A percentile compares a stretch with the other conserved stretches of the same genome.
phyloP scores from a whole-genome alignment of 1,140 invertebrate genomes.

The Apis dorsata region DNA sequence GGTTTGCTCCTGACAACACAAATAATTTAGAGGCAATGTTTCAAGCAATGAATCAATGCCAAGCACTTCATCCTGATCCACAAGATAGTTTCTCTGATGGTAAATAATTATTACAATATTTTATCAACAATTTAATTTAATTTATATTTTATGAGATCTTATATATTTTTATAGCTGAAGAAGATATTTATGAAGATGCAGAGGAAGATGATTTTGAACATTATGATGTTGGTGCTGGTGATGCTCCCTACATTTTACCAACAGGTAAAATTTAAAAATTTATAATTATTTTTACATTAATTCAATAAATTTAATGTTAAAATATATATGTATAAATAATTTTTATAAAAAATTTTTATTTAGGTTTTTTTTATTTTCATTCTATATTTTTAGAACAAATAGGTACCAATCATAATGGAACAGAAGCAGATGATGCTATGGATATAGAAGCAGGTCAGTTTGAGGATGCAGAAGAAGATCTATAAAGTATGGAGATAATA shows the following conservation, averaged over 20 bases:
- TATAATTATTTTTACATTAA: background rate
- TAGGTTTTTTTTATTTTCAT: slow-evolving; percentile 13
- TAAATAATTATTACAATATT: slow-evolving; percentile 46
- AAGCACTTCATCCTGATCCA: slow-evolving; percentile 85
- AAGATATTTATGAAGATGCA: slow-evolving; percentile 80
- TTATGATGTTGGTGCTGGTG: slow-evolving; percentile 72
- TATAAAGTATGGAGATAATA: slow-evolving; percentile 65
- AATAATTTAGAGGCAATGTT: slow-evolving; percentile 84
- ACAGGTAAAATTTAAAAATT: slow-evolving; percentile 66
- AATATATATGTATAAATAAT: background rate
- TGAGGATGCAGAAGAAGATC: slow-evolving; percentile 81
- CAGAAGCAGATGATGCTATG: slow-evolving; percentile 77
- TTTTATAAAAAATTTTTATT: background rate
- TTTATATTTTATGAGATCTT: slow-evolving; percentile 4
- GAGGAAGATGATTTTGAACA: slow-evolving; percentile 77
- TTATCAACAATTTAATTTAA: background rate
- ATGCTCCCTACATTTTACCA: slow-evolving; percentile 73
- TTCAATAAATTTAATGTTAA: background rate
- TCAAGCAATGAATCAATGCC: slow-evolving; percentile 85
- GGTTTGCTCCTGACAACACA: slow-evolving; percentile 85
- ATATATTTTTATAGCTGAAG: slow-evolving; percentile 69
- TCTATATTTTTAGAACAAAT: slow-evolving; percentile 68
- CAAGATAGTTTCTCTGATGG: slow-evolving; percentile 81
- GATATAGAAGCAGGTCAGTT: slow-evolving; percentile 81
- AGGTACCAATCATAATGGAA: slow-evolving; percentile 71